phyloP scores from a whole-genome alignment of 2,888 invertebrate genomes.

The Coenonympha glycerion region DNA sequence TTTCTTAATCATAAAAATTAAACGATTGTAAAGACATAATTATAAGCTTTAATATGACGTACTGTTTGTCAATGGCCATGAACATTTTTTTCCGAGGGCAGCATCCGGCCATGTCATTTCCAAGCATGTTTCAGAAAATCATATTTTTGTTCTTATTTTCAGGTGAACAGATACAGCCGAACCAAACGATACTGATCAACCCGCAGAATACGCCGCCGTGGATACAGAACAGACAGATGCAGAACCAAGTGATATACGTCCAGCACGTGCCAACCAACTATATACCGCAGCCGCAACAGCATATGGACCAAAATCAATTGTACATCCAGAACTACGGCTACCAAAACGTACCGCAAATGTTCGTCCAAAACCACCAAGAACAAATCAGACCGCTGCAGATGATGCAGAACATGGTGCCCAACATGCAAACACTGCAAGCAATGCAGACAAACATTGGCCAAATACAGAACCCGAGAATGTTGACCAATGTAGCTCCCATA shows the following conservation, averaged over 20 bases:
- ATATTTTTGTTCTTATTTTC: constrained; percentile 29
- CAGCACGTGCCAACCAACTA: constrained; percentile 57
- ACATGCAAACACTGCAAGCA: constrained; percentile 24
- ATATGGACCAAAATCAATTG: constrained; percentile 55
- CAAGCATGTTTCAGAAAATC: too few species aligned
- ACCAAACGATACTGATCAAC: constrained; percentile 58
- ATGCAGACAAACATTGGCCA: constrained; percentile 24
- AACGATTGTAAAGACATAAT: too few species aligned
- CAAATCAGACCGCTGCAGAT: constrained; percentile 30
- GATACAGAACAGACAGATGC: constrained; percentile 53
- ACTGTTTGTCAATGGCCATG: too few species aligned
- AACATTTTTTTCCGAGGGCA: too few species aligned
- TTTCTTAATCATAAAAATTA: too few species aligned
- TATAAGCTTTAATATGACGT: too few species aligned
- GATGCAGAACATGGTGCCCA: constrained; percentile 27
- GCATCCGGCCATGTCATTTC: too few species aligned
- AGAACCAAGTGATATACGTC: constrained; percentile 59
- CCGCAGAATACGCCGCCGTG: constrained; percentile 66
- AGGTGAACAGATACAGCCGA: constrained; percentile 59
- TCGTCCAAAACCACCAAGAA: constrained; percentile 36
- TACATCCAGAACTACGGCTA: constrained; percentile 53
- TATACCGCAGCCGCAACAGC: constrained; percentile 46
- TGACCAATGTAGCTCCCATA: constrained; percentile 25
- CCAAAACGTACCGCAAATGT: constrained; percentile 52
- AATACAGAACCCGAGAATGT: constrained; percentile 26